phyloP scores from a whole-genome alignment of 2,888 invertebrate genomes.

The Slavum lentiscoides region DNA sequence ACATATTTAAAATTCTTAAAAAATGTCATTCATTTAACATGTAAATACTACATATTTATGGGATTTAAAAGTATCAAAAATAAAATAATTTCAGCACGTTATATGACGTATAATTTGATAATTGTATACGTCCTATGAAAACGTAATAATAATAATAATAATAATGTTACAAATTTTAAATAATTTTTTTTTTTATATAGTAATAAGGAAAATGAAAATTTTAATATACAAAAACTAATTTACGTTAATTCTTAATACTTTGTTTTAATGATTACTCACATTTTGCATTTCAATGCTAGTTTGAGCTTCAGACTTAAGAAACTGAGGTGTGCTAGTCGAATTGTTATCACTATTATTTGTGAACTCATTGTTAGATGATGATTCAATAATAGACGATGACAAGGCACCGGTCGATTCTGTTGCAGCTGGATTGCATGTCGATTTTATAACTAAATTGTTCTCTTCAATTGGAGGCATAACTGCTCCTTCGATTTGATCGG shows the following conservation, averaged over 20 bases:
- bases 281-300: neutral
- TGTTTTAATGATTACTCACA: constrained; percentile 6
- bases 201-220: neutral
- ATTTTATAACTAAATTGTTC: neutral
- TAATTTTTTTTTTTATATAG: neutral
- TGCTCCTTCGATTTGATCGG: constrained; percentile 18
- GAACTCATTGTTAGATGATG: neutral
- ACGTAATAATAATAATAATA: no score
- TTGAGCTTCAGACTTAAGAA: neutral
- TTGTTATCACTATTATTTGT: neutral
- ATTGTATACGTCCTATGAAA: no score
- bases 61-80: no score
- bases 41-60: no score
- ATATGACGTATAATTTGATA: no score
- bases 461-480: constrained; percentile 14
- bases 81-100: neutral
- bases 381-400: neutral
- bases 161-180: neutral
- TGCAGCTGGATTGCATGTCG: neutral
- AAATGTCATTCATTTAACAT: neutral
- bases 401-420: neutral
- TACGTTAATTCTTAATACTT: neutral
- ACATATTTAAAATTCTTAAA: neutral
- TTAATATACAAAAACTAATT: neutral
- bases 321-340: neutral